phyloP scores from a whole-genome alignment of 1,140 invertebrate genomes.

The Bradysia coprophila region DNA sequence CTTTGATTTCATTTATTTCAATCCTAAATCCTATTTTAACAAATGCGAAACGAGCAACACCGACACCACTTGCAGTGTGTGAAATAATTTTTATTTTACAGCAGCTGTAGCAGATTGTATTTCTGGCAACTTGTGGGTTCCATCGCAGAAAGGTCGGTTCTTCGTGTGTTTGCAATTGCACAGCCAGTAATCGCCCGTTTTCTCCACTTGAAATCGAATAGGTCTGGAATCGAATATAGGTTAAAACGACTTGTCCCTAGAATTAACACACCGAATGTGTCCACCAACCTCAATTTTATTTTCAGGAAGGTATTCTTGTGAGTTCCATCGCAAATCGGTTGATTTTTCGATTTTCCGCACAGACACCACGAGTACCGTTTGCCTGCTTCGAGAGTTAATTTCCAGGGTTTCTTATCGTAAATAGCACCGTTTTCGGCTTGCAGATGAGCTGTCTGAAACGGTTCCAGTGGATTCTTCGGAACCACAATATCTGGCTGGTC shows the following conservation, averaged over 20 bases:
- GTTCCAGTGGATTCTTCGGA: slow-evolving; percentile 39
- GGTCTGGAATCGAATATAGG: slow-evolving; percentile 34
- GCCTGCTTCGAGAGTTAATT: slow-evolving; percentile 44
- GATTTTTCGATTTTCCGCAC: slow-evolving; percentile 79
- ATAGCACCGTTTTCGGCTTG: slow-evolving; percentile 50
- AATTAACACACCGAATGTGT: background rate
- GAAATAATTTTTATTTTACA: too few species aligned
- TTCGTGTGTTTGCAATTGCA: slow-evolving; percentile 97
- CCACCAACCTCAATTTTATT: slow-evolving; percentile 36
- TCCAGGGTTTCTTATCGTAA: slow-evolving; percentile 83
- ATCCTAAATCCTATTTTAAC: too few species aligned
- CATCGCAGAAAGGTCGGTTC: slow-evolving; percentile 94
- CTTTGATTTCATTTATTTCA: too few species aligned
- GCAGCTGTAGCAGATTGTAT: slow-evolving; percentile 40
- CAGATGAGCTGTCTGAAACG: slow-evolving; percentile 31
- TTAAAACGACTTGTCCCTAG: background rate
- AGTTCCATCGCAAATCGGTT: slow-evolving; percentile 89
- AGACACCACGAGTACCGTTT: slow-evolving; percentile 89
- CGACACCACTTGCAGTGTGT: too few species aligned
- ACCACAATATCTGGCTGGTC: too few species aligned
- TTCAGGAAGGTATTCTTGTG: slow-evolving; percentile 61
- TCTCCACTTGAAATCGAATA: slow-evolving; percentile 61
- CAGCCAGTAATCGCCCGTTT: slow-evolving; percentile 90
- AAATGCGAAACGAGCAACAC: too few species aligned
- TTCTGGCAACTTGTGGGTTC: slow-evolving; percentile 61